Evolutionary conservation across 1,140 invertebrate species (phyloP), one percentile per base, ranked within the genome.

Genomic region (Scaptomyza montana): DNA sequence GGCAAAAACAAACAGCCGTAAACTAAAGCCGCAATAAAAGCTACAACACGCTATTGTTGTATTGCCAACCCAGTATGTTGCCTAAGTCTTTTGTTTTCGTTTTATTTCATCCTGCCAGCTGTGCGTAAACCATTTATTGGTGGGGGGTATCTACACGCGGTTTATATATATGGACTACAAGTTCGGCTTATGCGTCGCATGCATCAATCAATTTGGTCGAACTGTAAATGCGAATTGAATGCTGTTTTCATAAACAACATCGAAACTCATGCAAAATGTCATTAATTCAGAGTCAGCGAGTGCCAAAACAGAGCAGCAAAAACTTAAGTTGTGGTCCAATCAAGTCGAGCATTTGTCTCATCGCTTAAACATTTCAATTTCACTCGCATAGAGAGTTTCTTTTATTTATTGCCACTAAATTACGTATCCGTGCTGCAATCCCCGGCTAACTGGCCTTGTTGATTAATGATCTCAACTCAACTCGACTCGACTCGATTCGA

Each of bases 281-380:
- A 87, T 87, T 87, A 87, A 87, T 87, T 74, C 59, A 45, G 75
- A 49, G 80, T 64, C 62, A 21, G 54, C 62, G 45, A 73, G 80
- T 60, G 49, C 61, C 49, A 47, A 67, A 49, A 57, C 59, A 61
- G 69, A 60, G 30, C 47, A 50, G 73, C 51, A 68, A 60, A 19
- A 30, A 60, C 25, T 16, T 64, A 74, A 76, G 74, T 59, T 65
- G 70, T 63, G 70, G 43, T 43, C 67, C 62, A 89, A 87, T 89
- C 80, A 85, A 85, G 81, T 85, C 73, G 82, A 76, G 76, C 76
- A 87, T 87, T 87, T 87, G 82, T 87, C 82, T 87, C 82, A 89
- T 87, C 78, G 82, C 82, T 80, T 82, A 84, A 87, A 87, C 82
- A 87, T 87, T 87, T 87, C 84, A 89, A 89, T 89, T 89, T 89